Base-by-base conservation (phyloP, 2,888 invertebrate species). In the Adineta ricciae region DNA sequence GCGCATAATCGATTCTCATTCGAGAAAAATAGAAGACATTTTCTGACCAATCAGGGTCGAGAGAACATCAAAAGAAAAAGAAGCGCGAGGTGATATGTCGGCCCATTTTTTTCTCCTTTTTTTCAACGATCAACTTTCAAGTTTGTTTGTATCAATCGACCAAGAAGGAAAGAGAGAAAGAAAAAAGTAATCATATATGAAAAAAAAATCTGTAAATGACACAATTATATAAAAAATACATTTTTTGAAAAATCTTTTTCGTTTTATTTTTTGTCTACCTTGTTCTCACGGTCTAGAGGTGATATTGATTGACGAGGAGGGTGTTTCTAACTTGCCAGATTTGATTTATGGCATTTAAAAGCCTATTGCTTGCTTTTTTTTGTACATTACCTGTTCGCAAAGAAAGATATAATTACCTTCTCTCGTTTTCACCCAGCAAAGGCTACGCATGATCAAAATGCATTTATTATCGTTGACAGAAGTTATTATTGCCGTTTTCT, bases 401-500 rank as follows among this genome's bases (percentile, higher is more conserved):
- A 64, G 64, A 32, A 16, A 64, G 64, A 64, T 64, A 64, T 64
- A 64, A 64, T 64, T 64, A 64, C 64, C 27, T 64, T 64, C 32
- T 64, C 32, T 64, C 64, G 64, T 64, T 64, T 64, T 11, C 14
- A 19, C 64, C 64, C 27, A 64, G 32, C 64, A 64, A 5, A 64
- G 32, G 64, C 64, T 64, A 64, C 64, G 64, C 64, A 64, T 64
- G 64, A 64, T 64, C 64, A 64, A 64, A 64, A 64, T 64, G 64
- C 64, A 64, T 64, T 64, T 64, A 64, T 64, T 64, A 64, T 64
- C 64, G 64, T 64, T 64, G 64, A 64, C 64, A 64, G 64, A 64
- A 64, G 64, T 64, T 64, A 64, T 64, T 64, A 64, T 64, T 64
- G 64, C 64, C 32, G 16, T 64, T 19, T 64, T 64, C 27, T 64